Evolutionary conservation across 2,113 vertebrate species (phyloP), one percentile per base, ranked within the genome.

Genomic region (Lichenostomus cassidix): DNA sequence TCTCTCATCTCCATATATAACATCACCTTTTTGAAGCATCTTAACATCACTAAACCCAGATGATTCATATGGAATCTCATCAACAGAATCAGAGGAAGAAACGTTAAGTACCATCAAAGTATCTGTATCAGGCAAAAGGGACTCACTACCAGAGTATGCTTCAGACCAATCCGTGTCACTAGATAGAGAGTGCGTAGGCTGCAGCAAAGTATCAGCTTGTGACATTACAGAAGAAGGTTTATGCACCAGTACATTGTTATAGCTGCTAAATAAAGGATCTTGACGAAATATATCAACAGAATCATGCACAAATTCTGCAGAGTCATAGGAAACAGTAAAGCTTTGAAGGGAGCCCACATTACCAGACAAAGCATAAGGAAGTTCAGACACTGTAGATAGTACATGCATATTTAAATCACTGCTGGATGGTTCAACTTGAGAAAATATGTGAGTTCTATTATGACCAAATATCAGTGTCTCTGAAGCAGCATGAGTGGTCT

Each of bases 371-470:
- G 97, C 92, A 90, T 94, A 92, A 95, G 97, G 83, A 97, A 96
- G 96, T 95, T 98, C 96, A 67, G 98, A 97, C 90, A 97, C 55
- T 83, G 98, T 97, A 94, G 98, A 96, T 65, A 93, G 96, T 90
- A 98, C 98, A 98, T 98, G 98, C 98, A 98, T 97, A 96, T 98
- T 83, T 94, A 98, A 95, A 97, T 98, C 97, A 97, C 97, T 97
- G 96, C 97, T 97, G 96, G 97, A 95, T 92, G 97, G 90, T 96
- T 98, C 97, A 74, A 96, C 97, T 96, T 94, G 97, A 97, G 98
- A 97, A 96, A 98, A 92, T 84, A 97, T 65, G 65, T 91, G 95
- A 87, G 96, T 97, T 97, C 98, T 97, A 97, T 97, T 96, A 96
- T 97, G 94, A 98, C 95, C 97, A 95, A 96, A 96, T 96, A 97